These are phyloP conservation scores for Ictidomys tridecemlineatus DNA, from an alignment of 2,113 vertebrate species.

Conservation along the genomic window DNA sequence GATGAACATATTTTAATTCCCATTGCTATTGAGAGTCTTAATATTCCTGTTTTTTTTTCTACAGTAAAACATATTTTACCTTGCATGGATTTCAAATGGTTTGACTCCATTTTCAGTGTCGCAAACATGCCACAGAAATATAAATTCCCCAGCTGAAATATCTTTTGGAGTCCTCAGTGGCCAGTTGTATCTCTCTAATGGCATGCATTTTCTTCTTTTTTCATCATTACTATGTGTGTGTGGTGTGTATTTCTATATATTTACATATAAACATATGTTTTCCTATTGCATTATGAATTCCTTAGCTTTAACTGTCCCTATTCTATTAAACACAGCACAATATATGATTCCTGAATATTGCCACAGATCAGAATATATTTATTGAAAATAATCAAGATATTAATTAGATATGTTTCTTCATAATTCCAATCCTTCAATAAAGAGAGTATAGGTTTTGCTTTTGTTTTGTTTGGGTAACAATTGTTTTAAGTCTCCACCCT, in stretches of 20 bases:
- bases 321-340: neutral
- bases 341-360: neutral
- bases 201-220: neutral
- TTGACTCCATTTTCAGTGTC: neutral
- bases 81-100: neutral
- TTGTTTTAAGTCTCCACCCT: neutral
- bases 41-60: neutral
- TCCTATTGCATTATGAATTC: neutral
- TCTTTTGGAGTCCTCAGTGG: neutral
- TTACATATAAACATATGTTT: neutral
- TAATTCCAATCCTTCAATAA: neutral
- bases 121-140: neutral
- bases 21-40: neutral
- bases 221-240: neutral
- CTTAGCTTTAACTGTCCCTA: neutral
- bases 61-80: neutral
- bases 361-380: neutral
- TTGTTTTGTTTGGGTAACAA: neutral
- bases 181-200: neutral
- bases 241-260: neutral
- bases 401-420: neutral
- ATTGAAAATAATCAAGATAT: constrained; percentile 38
- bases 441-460: neutral
- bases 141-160: neutral
- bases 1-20: neutral